phyloP scores from a whole-genome alignment of 2,113 vertebrate genomes.

The Neoarius graeffei region DNA sequence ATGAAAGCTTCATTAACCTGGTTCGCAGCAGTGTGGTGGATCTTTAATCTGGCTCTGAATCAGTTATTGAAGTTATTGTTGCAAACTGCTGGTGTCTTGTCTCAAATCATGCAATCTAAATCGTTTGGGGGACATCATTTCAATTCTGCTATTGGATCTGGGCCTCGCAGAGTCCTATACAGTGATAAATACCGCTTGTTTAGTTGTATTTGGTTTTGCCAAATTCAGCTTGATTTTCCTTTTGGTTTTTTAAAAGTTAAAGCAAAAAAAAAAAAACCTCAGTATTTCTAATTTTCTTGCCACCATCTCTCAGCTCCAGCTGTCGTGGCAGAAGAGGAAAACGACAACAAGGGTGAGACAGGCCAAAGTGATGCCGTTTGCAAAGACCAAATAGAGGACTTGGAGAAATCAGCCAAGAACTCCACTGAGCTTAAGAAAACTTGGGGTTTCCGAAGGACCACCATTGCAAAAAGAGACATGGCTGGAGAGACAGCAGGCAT shows the following conservation, averaged over 20 bases:
- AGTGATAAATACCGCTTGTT: not conserved
- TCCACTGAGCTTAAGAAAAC: conserved; percentile 86
- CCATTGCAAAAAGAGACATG: conserved; percentile 87
- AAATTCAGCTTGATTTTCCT: not conserved
- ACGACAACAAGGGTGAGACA: conserved; percentile 62
- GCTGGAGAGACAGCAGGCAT: conserved; percentile 71
- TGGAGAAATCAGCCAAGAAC: conserved; percentile 75
- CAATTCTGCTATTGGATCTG: not conserved
- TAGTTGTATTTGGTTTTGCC: not conserved
- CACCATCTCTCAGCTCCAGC: conserved; percentile 50
- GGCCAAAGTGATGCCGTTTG: conserved; percentile 61
- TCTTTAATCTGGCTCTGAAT: not conserved
- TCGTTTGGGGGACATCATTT: not conserved
- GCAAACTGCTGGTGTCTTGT: not conserved
- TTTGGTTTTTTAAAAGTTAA: not conserved
- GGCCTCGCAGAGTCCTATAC: not conserved
- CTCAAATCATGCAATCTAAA: not conserved
- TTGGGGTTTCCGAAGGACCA: conserved; percentile 89
- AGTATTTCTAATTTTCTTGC: not conserved
- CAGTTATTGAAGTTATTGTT: not conserved
- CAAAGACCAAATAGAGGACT: conserved; percentile 67
- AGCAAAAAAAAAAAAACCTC: not conserved
- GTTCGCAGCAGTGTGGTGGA: not conserved
- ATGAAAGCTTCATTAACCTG: conserved; percentile 33
- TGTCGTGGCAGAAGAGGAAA: conserved; percentile 70